phyloP scores from a whole-genome alignment of 2,888 invertebrate genomes.

The Plagodis pulveraria region DNA sequence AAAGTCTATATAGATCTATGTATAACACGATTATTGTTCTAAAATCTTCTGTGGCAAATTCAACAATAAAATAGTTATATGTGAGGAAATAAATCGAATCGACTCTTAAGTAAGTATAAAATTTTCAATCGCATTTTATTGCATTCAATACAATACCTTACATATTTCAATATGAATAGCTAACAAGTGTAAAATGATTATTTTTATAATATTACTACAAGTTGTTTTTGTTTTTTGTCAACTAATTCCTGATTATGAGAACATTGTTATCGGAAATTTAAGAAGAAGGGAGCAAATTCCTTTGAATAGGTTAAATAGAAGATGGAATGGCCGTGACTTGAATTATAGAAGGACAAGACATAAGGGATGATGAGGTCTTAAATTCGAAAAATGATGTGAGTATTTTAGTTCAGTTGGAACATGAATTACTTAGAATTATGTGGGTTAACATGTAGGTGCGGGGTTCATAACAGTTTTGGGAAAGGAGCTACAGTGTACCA shows the following conservation, averaged over 20 bases:
- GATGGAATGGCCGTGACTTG: conserved; percentile 19
- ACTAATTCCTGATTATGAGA: conserved; percentile 21
- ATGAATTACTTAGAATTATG: no score
- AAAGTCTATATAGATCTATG: no score
- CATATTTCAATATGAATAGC: no score
- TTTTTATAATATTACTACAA: conserved; percentile 20
- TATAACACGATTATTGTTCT: no score
- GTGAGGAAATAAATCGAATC: no score
- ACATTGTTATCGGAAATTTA: conserved; percentile 28
- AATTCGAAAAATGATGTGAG: conserved; percentile 24
- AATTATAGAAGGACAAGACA: conserved; percentile 37
- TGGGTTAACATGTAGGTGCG: not conserved
- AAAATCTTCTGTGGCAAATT: no score
- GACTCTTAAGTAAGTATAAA: no score
- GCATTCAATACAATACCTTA: no score
- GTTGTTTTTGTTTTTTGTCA: conserved; percentile 22
- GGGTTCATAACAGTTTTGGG: not conserved
- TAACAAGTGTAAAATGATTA: conserved; percentile 15
- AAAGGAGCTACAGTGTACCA: not conserved
- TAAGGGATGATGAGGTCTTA: conserved; percentile 26
- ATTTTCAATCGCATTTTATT: no score
- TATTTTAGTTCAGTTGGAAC: not conserved
- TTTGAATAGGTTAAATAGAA: conserved; percentile 21
- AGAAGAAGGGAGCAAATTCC: conserved; percentile 33
- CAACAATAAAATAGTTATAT: no score